Evolutionary conservation across 2,113 vertebrate genomes (phyloP).

Genomic region (Charina bottae): DNA sequence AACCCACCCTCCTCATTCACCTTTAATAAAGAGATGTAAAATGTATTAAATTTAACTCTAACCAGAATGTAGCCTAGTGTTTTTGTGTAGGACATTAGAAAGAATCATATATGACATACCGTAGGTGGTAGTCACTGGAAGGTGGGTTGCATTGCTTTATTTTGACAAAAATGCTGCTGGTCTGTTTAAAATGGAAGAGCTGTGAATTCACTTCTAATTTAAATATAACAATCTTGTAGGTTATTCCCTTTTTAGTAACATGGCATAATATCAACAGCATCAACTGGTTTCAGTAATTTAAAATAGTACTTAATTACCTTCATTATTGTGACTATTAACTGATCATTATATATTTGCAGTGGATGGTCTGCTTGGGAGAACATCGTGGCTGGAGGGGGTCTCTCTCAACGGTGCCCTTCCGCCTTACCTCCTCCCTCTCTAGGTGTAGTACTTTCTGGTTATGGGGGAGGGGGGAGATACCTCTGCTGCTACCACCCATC

Average conservation of each 20-base stretch:
- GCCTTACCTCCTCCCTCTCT: not conserved
- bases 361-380: not conserved
- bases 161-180: not conserved
- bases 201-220: not conserved
- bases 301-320: not conserved
- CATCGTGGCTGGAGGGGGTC: not conserved
- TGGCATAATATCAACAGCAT: not conserved
- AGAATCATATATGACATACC: not conserved
- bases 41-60: not conserved
- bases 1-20: not conserved
- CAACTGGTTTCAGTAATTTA: not conserved
- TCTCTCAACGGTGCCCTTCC: not conserved
- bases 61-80: not conserved
- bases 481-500: not conserved
- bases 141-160: not conserved
- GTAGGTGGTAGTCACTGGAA: not conserved
- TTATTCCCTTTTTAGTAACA: not conserved
- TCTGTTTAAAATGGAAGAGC: not conserved
- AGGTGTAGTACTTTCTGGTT: not conserved
- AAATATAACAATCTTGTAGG: not conserved
- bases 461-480: not conserved
- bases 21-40: not conserved
- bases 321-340: conserved; percentile 28
- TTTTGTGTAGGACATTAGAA: not conserved
- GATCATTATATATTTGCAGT: not conserved